Percentiles rank a stretch among this genome's conserved stretches.
Conservation (phyloP, 2,888 invertebrate species). For the Aporophyla nigra region DNA sequence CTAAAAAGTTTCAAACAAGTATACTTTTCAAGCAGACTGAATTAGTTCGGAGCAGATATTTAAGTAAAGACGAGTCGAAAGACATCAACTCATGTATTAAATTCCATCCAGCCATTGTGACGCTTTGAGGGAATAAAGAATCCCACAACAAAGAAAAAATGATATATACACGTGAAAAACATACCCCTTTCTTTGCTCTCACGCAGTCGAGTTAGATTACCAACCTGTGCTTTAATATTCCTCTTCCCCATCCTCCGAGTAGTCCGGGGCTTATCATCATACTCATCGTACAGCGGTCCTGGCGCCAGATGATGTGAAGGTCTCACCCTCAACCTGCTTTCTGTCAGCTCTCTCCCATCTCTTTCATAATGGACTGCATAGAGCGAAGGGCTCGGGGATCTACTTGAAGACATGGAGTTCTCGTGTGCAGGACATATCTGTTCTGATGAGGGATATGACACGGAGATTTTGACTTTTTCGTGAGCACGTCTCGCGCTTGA, state of each 20-base stretch:
- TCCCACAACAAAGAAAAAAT: too few species aligned
- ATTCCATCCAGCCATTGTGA: too few species aligned
- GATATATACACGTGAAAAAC: too few species aligned
- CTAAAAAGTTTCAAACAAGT: too few species aligned
- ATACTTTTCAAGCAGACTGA: too few species aligned
- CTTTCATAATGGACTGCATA: conserved; percentile 93
- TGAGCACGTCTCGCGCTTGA: conserved; percentile 92
- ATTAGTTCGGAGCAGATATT: too few species aligned
- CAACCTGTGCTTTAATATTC: conserved; percentile 97
- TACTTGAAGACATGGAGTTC: conserved; percentile 83
- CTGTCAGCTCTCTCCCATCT: conserved; percentile 92
- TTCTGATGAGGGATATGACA: conserved; percentile 96
- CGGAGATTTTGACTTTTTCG: conserved; percentile 96
- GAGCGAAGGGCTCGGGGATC: conserved; percentile 87
- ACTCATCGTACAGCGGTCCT: conserved; percentile 86
- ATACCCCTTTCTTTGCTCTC: too few species aligned
- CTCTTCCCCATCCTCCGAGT: conserved; percentile 95
- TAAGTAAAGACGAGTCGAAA: too few species aligned
- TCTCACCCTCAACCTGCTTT: conserved; percentile 92
- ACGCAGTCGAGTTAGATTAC: background rate
- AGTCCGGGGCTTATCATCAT: conserved; percentile 87
- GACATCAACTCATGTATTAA: too few species aligned
- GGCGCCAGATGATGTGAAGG: conserved; percentile 86
- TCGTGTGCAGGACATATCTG: conserved; percentile 90
- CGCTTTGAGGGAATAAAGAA: too few species aligned